Evolutionary conservation across 2,888 invertebrate genomes (phyloP), one percentile per base, ranked within the genome.

Genomic region (Adela reaumurella): DNA sequence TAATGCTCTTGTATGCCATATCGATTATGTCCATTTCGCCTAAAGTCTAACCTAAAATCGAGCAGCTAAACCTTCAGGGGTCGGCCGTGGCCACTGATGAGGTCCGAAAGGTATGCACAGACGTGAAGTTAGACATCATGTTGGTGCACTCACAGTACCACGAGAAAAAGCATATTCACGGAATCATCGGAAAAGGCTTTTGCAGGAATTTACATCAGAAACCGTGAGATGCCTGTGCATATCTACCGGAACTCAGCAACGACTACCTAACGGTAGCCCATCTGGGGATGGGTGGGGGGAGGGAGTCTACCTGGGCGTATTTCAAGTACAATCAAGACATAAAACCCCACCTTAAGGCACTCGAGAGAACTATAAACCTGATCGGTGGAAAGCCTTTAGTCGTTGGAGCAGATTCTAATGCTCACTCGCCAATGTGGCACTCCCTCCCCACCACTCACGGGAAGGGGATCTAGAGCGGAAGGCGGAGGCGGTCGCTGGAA

Each of bases 11-110:
- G 47, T 53, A 0, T n/a, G 2, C 0, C n/a, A 11, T 0, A 51
- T 48, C 0, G 42, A 51, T 0, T 55, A 58, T 56, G 55, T 51
- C 11, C 51, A 24, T 14, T n/a, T 35, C 3, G 14, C 6, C 14
- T 35, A 14, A 35, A 3, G n/a, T n/a, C n/a, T n/a, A n/a, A n/a
- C n/a, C n/a, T n/a, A n/a, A n/a, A 8, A 35, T 35, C 14, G 35
- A 14, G n/a, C 35, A 35, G 35, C 3, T 35, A 3, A 35, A 35
- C 35, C 35, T 35, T 8, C 35, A 35, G 14, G 45, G 46, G 2
- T 44, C 28, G 50, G 45, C 10, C 6, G 16, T 5, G 8, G 35
- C 35, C 35, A 35, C 35, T 3, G 3, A 3, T 8, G 35, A 35
- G 35, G 3, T 35, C 11, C 35, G 6, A 14, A 14, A 3, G 6